Percentiles rank a stretch among this genome's conserved stretches.
Evolutionary conservation across 1,140 invertebrate species (phyloP).

Genomic region (Papilio glaucus): DNA sequence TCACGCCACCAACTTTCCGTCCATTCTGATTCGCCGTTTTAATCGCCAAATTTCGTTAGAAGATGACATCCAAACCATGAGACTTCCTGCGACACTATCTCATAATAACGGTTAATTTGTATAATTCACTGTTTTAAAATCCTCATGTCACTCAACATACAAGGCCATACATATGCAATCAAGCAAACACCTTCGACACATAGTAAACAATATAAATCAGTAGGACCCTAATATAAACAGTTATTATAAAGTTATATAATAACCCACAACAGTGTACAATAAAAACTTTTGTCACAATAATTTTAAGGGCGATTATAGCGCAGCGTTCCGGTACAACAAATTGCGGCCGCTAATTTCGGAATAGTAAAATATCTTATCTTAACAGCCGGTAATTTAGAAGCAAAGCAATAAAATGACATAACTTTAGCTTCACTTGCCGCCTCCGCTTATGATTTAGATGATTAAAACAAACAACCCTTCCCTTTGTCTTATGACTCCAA

Average conservation of each 20-base stretch:
- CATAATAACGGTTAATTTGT: too few species aligned
- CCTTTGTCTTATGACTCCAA: too few species aligned
- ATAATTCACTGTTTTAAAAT: too few species aligned
- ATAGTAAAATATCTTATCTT: conserved; percentile 22
- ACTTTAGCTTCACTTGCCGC: not conserved
- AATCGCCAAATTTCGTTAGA: too few species aligned
- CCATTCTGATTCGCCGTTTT: too few species aligned
- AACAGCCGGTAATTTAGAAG: conserved; percentile 17
- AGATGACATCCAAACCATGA: too few species aligned
- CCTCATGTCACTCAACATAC: too few species aligned
- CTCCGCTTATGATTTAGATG: not conserved
- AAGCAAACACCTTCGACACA: too few species aligned
- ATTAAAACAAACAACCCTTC: not conserved
- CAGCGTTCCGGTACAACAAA: not conserved
- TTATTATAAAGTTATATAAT: not conserved
- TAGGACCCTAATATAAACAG: not conserved
- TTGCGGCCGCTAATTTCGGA: not conserved
- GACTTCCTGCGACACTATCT: too few species aligned
- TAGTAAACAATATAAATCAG: too few species aligned
- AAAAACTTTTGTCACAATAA: conserved; percentile 14
- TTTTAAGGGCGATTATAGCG: not conserved
- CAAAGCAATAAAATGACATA: conserved; percentile 8
- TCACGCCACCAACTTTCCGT: too few species aligned
- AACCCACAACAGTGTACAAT: not conserved
- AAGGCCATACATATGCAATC: too few species aligned